A percentile compares a stretch with the other conserved stretches of the same genome.
These are phyloP conservation scores for Prionailurus bengalensis DNA, from an alignment of 2,113 vertebrate genomes.

Conservation along the genomic window DNA sequence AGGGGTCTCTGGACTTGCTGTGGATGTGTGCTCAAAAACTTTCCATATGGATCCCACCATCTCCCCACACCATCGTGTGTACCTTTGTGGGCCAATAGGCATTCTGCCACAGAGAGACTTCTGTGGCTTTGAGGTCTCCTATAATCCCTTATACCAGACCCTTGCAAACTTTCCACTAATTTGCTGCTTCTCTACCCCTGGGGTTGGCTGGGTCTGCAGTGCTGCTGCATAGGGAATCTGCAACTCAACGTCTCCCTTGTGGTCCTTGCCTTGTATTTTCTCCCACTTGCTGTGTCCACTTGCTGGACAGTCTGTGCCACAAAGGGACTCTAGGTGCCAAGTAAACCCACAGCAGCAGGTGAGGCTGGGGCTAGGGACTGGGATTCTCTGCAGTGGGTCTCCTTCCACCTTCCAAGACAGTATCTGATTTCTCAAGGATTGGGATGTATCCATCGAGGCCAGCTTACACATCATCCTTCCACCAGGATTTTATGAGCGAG, in stretches of 20 bases:
- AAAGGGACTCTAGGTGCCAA: background rate
- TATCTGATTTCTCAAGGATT: background rate
- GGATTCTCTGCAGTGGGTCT: background rate
- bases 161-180: background rate
- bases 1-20: background rate
- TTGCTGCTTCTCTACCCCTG: background rate
- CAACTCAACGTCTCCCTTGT: background rate
- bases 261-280: background rate
- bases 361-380: background rate
- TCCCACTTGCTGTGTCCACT: accelerated
- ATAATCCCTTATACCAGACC: background rate
- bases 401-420: background rate
- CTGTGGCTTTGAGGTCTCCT: constrained; percentile 20
- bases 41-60: background rate
- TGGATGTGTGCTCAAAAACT: background rate
- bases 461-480: background rate
- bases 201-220: background rate
- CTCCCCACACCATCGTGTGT: background rate
- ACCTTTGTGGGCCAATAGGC: background rate
- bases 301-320: background rate
- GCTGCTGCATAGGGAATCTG: background rate
- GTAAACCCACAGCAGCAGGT: background rate
- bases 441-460: background rate
- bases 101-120: background rate
- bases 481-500: background rate